These are phyloP conservation scores for Nephila pilipes DNA, from an alignment of 1,140 invertebrate species.

Conservation along the genomic window DNA sequence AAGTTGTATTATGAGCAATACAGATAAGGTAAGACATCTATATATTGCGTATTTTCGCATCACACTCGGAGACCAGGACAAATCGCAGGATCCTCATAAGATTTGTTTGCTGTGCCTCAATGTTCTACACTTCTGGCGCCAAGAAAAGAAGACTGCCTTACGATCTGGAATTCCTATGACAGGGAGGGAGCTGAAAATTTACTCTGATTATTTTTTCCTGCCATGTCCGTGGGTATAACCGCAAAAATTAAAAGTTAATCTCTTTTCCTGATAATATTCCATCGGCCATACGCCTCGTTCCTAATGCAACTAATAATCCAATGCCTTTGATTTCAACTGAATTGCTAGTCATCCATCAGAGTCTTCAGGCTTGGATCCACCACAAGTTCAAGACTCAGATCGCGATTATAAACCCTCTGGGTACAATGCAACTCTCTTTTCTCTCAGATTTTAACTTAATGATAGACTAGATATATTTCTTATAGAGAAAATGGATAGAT, in stretches of 20 bases:
- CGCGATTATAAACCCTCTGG: too few relatives aligned
- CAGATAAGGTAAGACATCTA: constrained; percentile 12
- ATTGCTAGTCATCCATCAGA: background rate
- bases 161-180: constrained; percentile 74
- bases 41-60: constrained; percentile 62
- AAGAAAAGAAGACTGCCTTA: constrained; percentile 72
- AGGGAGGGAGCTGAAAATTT: constrained; percentile 73
- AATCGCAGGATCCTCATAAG: constrained; percentile 75
- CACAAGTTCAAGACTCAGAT: too few relatives aligned
- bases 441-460: too few relatives aligned
- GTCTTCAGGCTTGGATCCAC: too few relatives aligned
- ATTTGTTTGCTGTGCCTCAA: constrained; percentile 76
- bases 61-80: constrained; percentile 79
- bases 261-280: constrained; percentile 3
- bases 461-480: too few relatives aligned
- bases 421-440: too few relatives aligned
- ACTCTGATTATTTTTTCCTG: constrained; percentile 53
- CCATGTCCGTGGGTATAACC: background rate
- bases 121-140: constrained; percentile 71
- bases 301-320: constrained; percentile 29
- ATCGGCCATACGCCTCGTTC: constrained; percentile 17
- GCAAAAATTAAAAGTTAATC: background rate
- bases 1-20: constrained; percentile 35
- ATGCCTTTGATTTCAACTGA: constrained; percentile 30
- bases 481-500: too few relatives aligned